Evolutionary conservation across 2,797 vertebrate species (phyloP), one percentile per base, ranked within the genome.

Genomic region (Platyrinchus mystaceus): DNA sequence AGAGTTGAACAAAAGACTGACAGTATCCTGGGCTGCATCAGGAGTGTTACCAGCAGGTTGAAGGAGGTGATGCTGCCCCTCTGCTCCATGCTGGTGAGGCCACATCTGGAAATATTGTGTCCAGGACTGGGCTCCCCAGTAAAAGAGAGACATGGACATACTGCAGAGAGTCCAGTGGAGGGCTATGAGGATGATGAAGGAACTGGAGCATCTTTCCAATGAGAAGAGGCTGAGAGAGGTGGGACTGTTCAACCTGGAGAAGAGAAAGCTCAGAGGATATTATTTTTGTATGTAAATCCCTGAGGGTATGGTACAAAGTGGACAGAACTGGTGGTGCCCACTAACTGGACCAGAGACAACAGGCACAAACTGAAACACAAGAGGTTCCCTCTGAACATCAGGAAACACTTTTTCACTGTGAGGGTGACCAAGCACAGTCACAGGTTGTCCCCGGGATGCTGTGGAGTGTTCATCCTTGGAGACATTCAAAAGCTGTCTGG

Each of bases 261-360:
- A 22, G 27, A 64, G 71, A 58, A 89, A 64, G n/a, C 21, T n/a
- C 17, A 44, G 28, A 44, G n/a, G 14, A 10, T 69, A 6, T 17
- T 36, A 24, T 0, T 28, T n/a, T 22, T 44, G 16, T n/a, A 2
- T 44, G 5, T 70, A n/a, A 64, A 22, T 56, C 30, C n/a, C 44
- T 44, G 44, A 44, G 37, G 64, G 14, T 21, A 5, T 63, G 14
- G 56, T 50, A 22, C 43, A n/a, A 27, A 47, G 39, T 41, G 30
- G 27, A 21, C 19, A 44, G 56, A 76, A 49, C 49, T 23, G 16
- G 23, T 37, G n/a, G 43, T 50, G n/a, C 9, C 32, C 20, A 10
- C 36, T 70, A 44, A 70, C 8, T 56, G 56, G 37, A 37, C 12
- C 27, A 22, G 56, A 50, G 49, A 23, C 27, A 24, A 12, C 34